These are phyloP conservation scores for Drosophila silvestris DNA, from an alignment of 2,888 invertebrate species.

Conservation along the genomic window DNA sequence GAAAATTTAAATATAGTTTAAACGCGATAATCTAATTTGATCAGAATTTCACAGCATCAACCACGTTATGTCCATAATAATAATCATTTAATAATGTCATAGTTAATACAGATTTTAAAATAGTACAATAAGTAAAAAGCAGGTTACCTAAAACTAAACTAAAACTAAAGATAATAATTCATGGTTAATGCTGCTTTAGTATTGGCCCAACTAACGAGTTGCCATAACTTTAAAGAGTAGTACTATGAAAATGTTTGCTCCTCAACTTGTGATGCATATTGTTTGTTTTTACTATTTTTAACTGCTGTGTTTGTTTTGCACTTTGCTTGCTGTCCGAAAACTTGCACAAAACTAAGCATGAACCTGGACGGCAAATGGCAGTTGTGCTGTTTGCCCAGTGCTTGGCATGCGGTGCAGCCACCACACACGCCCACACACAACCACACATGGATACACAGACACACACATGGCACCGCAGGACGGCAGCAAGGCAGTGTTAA, in stretches of 20 bases:
- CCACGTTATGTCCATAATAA: neutral
- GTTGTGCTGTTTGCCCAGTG: slow-evolving; percentile 60
- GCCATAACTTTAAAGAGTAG: slow-evolving; percentile 16
- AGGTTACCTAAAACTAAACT: no score
- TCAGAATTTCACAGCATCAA: neutral
- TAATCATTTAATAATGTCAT: neutral
- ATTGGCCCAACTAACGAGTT: slow-evolving; percentile 24
- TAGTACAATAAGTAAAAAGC: neutral
- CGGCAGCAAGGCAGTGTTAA: slow-evolving; percentile 23
- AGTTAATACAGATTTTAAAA: neutral
- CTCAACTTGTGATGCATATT: slow-evolving; percentile 45
- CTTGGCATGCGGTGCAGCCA: slow-evolving; percentile 65
- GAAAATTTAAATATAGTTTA: slow-evolving; percentile 8
- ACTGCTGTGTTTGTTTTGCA: slow-evolving; percentile 67
- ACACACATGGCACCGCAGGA: slow-evolving; percentile 17
- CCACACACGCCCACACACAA: slow-evolving; percentile 18
- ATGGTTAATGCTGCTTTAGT: neutral
- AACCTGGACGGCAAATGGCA: slow-evolving; percentile 10
- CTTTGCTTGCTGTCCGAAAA: slow-evolving; percentile 63
- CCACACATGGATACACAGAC: slow-evolving; percentile 9
- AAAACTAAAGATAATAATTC: neutral
- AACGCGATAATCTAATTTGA: neutral
- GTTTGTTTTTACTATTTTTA: slow-evolving; percentile 60
- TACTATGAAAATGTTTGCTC: slow-evolving; percentile 33
- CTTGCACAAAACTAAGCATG: slow-evolving; percentile 16